Percentiles rank a stretch among this genome's conserved stretches.
These are phyloP conservation scores for Reticulitermes speratus DNA, from an alignment of 1,140 invertebrate genomes.

Conservation along the genomic window DNA sequence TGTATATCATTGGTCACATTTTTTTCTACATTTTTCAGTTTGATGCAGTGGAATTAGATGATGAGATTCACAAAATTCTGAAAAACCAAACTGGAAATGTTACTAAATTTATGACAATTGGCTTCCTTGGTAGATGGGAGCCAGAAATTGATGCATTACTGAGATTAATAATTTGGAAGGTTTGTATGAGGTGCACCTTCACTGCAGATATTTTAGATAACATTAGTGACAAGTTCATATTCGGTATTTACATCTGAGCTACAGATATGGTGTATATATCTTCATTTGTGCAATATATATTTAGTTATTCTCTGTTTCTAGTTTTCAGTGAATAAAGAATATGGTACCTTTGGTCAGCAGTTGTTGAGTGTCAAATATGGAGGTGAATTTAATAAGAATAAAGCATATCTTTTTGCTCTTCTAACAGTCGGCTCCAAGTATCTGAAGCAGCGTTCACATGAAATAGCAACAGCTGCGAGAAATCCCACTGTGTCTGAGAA, in stretches of 20 bases:
- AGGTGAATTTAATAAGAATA: conserved; percentile 49
- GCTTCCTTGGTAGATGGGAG: conserved; percentile 52
- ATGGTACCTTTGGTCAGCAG: conserved; percentile 61
- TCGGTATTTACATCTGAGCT: too few species aligned
- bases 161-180: conserved; percentile 54
- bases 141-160: conserved; percentile 59
- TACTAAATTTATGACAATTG: conserved; percentile 37
- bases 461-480: conserved; percentile 14
- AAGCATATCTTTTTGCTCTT: conserved; percentile 34
- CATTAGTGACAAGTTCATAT: too few species aligned
- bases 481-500: not conserved
- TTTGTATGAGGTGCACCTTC: conserved; percentile 22
- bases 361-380: conserved; percentile 60
- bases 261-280: too few species aligned
- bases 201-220: too few species aligned
- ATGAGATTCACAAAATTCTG: conserved; percentile 55
- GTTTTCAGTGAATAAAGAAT: conserved; percentile 54
- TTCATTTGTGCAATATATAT: too few species aligned
- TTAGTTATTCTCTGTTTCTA: conserved; percentile 38
- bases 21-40: conserved; percentile 50
- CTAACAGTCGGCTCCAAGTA: conserved; percentile 34
- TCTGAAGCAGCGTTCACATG: conserved; percentile 28
- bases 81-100: conserved; percentile 47
- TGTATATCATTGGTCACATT: conserved; percentile 27
- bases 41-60: conserved; percentile 56